Evolutionary conservation across 2,888 invertebrate genomes (phyloP).

Genomic region (Cinara cedri): DNA sequence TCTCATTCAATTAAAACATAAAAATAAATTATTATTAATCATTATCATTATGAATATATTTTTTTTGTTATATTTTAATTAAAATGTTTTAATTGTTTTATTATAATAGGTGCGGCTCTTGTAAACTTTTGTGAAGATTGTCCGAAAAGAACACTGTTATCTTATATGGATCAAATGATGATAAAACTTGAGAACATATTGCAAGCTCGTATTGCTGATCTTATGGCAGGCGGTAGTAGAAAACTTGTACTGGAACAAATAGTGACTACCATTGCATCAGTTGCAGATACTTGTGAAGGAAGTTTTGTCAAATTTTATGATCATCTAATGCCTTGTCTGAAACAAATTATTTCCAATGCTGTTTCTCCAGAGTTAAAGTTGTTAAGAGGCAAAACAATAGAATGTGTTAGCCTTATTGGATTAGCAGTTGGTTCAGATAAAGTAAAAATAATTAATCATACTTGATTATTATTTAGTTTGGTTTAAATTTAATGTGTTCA

Average conservation of each 20-base stretch:
- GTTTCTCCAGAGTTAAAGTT: slow-evolving; percentile 85
- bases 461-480: slow-evolving; percentile 54
- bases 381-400: slow-evolving; percentile 96
- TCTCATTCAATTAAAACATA: no score
- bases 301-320: slow-evolving; percentile 95
- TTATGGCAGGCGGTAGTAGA: slow-evolving; percentile 48
- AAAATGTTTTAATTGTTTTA: background rate
- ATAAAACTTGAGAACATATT: slow-evolving; percentile 86
- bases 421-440: slow-evolving; percentile 65
- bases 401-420: slow-evolving; percentile 98
- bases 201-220: slow-evolving; percentile 76
- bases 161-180: slow-evolving; percentile 91
- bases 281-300: slow-evolving; percentile 97
- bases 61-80: background rate
- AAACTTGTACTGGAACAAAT: slow-evolving; percentile 93
- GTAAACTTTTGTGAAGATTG: slow-evolving; percentile 99
- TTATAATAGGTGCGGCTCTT: slow-evolving; percentile 81
- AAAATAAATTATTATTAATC: no score
- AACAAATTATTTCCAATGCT: slow-evolving; percentile 95
- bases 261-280: slow-evolving; percentile 97
- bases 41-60: no score
- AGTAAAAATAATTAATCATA: slow-evolving; percentile 60
- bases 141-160: slow-evolving; percentile 88
- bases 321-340: slow-evolving; percentile 88
- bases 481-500: slow-evolving; percentile 44